Evolutionary conservation across 2,888 invertebrate species (phyloP), one percentile per base, ranked within the genome.

Genomic region (Caenorhabditis wallacei): DNA sequence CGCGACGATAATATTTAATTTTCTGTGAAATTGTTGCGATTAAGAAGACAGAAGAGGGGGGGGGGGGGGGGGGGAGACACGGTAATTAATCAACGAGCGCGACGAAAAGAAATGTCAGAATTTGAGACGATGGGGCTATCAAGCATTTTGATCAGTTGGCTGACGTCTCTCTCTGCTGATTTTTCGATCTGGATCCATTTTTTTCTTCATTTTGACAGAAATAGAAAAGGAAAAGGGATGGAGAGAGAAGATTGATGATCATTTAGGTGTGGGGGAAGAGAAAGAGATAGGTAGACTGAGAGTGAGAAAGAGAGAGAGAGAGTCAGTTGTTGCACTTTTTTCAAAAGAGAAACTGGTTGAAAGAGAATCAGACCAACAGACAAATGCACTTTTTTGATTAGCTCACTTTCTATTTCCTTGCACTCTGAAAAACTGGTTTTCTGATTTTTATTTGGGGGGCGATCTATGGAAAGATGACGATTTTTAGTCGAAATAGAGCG

Each of bases 101-200:
- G 57, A 35, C 18, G 64, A 43, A 53, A 30, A 78, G 18, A 54
- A 40, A 57, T 75, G 75, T 64, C 57, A 56, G 64, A 64, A 56
- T 35, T 56, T 43, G 18, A 48, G 59, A 51, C 48, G 48, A 24
- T 10, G 37, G 40, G 59, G 51, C 56, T 76, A 76, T 76, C 76
- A 61, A 61, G 76, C 68, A 61, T 69, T 76, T 76, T 59, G 76
- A 76, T 76, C 76, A 69, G 76, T 76, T 68, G 66, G 66, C 53
- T 24, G 20, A n/a, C 30, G 30, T 30, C 54, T 20, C 5, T 8
- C 66, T 53, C n/a, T 40, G 40, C 7, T 46, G n/a, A 20, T 68
- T 76, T 68, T 76, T 68, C 64, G 66, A 76, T 68, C 75, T 56
- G 74, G 74, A 64, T 74, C 46, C 3, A 30, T 30, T 30, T 30